A percentile compares a stretch with the other conserved stretches of the same genome.
Evolutionary conservation across 2,888 invertebrate species (phyloP).

Genomic region (Synanthedon andrenaeformis): DNA sequence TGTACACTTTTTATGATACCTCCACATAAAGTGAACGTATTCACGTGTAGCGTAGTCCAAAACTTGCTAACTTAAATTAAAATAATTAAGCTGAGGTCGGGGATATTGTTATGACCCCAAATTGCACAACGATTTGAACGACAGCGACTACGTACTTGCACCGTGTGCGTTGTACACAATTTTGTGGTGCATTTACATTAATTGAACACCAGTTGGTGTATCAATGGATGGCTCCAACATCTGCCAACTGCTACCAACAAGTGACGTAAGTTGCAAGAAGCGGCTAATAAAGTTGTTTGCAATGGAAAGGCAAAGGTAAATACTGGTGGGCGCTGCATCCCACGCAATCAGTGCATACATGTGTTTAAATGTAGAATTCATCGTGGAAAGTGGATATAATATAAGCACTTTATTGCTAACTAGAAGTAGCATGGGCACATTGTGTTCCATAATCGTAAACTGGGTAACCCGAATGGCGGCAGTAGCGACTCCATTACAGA

Average conservation of each 20-base stretch:
- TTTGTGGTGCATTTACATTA: constrained; percentile 9
- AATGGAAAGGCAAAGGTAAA: neutral
- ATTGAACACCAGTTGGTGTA: constrained; percentile 22
- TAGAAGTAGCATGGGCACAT: no score
- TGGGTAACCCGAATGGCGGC: no score
- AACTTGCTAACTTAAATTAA: neutral
- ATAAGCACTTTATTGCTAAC: no score
- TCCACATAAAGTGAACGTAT: constrained; percentile 13
- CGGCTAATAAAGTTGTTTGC: neutral
- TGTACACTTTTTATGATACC: constrained; percentile 32
- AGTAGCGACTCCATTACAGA: no score
- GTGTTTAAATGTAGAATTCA: neutral
- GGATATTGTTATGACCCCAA: neutral
- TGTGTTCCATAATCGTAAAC: no score
- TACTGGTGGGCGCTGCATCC: neutral
- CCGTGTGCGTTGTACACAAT: constrained; percentile 7
- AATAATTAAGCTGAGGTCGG: neutral
- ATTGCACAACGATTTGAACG: neutral
- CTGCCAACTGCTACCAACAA: constrained; percentile 20
- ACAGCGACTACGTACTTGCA: neutral
- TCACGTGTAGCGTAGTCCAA: neutral
- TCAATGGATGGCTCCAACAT: constrained; percentile 22
- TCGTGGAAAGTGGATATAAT: neutral
- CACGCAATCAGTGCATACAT: neutral
- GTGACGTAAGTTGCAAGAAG: constrained; percentile 5